Percentiles rank a stretch among this genome's conserved stretches.
Conservation (phyloP, 1,140 invertebrate genomes). For the Popillia japonica region DNA sequence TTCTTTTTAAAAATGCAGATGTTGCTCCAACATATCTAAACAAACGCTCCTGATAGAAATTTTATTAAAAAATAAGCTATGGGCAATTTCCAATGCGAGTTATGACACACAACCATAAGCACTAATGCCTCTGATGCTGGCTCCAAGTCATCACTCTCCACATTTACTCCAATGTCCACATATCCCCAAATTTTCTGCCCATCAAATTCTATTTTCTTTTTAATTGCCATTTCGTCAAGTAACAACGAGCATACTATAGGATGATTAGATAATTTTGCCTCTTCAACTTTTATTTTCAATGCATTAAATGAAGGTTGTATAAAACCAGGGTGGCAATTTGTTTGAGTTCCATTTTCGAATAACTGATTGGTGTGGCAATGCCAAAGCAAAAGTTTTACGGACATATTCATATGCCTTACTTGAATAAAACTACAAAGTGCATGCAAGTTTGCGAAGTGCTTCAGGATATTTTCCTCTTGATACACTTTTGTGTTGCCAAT, state of each 20-base stretch:
- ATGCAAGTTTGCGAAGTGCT: too few species aligned
- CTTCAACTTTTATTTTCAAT: background rate
- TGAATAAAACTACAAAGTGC: too few species aligned
- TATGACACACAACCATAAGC: constrained; percentile 52
- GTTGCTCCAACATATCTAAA: constrained; percentile 41
- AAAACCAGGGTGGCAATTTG: too few species aligned
- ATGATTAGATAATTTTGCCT: background rate
- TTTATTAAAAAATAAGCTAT: too few species aligned
- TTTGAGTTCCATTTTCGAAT: too few species aligned
- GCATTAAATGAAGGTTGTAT: background rate
- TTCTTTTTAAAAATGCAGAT: constrained; percentile 48
- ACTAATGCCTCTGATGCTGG: constrained; percentile 51
- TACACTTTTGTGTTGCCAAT: too few species aligned
- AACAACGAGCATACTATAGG: constrained; percentile 41
- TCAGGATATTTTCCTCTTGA: too few species aligned
- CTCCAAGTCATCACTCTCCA: constrained; percentile 46
- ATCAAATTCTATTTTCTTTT: constrained; percentile 52
- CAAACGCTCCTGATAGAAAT: too few species aligned
- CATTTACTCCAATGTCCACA: constrained; percentile 51
- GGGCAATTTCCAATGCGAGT: constrained; percentile 47
- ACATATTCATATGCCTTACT: too few species aligned
- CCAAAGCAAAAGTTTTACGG: too few species aligned
- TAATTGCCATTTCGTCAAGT: constrained; percentile 55
- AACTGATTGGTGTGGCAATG: too few species aligned
- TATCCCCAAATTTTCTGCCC: constrained; percentile 41